Conservation (phyloP, 2,113 vertebrate genomes). For the Nettapus auritus region DNA sequence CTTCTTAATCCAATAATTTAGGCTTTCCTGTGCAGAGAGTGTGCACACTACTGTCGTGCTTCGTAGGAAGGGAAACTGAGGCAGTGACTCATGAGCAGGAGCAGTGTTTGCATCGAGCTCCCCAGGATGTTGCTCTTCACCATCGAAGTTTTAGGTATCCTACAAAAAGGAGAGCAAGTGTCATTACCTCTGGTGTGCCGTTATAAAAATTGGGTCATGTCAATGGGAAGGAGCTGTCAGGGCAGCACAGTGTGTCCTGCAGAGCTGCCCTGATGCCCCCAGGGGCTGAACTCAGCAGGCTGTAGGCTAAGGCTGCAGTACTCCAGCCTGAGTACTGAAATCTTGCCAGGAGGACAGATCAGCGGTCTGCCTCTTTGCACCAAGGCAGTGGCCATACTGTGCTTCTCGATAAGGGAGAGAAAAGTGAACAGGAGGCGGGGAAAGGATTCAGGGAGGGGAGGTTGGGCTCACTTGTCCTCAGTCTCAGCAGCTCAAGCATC, state of each 20-base stretch:
- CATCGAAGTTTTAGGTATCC: background rate
- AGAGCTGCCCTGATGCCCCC: background rate
- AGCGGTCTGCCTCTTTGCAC: background rate
- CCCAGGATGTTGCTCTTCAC: background rate
- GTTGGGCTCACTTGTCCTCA: too few species aligned
- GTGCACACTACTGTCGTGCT: background rate
- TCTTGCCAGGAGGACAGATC: background rate
- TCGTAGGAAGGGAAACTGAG: background rate
- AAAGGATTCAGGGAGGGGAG: background rate
- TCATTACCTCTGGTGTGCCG: background rate
- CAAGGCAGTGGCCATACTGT: fast-evolving
- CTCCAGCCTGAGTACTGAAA: background rate
- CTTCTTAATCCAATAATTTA: background rate
- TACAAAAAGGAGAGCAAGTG: background rate
- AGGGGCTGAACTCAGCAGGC: background rate
- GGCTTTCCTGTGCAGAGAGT: background rate
- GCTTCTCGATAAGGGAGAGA: background rate
- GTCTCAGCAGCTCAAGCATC: background rate
- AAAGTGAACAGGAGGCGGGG: background rate
- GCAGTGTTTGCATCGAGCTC: background rate
- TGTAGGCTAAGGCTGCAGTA: background rate
- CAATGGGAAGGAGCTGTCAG: background rate
- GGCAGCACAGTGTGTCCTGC: background rate
- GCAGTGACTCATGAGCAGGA: fast-evolving
- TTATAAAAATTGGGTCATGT: fast-evolving